Base-by-base conservation (phyloP, 2,888 invertebrate genomes). In the Gryllus longicercus region DNA sequence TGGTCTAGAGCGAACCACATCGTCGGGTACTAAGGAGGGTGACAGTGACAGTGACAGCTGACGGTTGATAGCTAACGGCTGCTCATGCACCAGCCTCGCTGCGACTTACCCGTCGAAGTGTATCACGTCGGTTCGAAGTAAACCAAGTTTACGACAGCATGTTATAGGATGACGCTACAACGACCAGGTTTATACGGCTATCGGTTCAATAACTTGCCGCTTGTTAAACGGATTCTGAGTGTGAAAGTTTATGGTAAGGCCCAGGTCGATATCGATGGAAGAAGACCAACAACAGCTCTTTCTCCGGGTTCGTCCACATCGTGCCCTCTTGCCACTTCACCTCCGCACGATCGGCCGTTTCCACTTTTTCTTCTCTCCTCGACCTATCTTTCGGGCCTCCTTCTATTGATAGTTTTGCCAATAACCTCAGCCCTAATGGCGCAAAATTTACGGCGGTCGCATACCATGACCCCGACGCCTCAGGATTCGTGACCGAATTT, bases 341-440 rank as follows among this genome's bases (percentile, higher is more conserved):
- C 63, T 63, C 14, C 16, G n/a, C 16, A 63, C 5, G 63, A 63
- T n/a, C 63, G 63, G n/a, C 63, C 63, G 38, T 38, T 38, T 38
- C 38, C 38, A 38, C 38, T 63, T 63, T 63, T 18, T 63, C 14
- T 63, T 63, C n/a, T n/a, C n/a, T n/a, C 63, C 63, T 63, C n/a
- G 63, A 63, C 16, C n/a, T 63, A 63, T 63, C 63, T 63, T 63
- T 5, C 63, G n/a, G n/a, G 63, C 63, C n/a, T 18, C n/a, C 63
- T 63, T 16, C 63, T 63, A 63, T 63, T 63, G 63, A 63, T 63
- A n/a, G 63, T 63, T n/a, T 38, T 63, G n/a, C 63, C 63, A n/a
- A 63, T 63, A 63, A 63, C 63, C n/a, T 63, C 63, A 18, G n/a
- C 63, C 14, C 14, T 63, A 63, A 63, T 63, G n/a, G 63, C 4